Evolutionary conservation across 2,797 vertebrate species (phyloP).

Genomic region (Sebastes trivittatus): DNA sequence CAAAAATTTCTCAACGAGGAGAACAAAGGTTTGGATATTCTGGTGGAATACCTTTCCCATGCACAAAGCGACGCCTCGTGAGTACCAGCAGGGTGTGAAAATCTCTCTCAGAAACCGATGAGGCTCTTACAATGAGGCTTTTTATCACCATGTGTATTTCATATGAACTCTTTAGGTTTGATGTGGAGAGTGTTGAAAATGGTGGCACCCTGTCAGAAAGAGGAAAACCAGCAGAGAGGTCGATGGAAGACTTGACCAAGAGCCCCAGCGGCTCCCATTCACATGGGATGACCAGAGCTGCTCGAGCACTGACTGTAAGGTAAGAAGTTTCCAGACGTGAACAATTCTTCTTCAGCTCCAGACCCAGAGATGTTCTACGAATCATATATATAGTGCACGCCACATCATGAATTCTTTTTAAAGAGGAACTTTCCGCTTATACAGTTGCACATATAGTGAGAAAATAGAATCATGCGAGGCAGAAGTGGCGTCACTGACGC

Average conservation of each 20-base stretch:
- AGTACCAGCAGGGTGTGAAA: conserved; percentile 48
- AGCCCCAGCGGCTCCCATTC: conserved; percentile 75
- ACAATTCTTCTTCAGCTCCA: too few relatives aligned
- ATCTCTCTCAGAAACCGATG: background rate
- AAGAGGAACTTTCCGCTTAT: background rate
- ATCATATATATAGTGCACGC: background rate
- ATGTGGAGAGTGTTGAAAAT: conserved; percentile 88
- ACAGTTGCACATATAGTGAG: background rate
- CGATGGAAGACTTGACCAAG: conserved; percentile 92
- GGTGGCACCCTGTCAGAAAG: conserved; percentile 84
- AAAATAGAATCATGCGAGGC: background rate
- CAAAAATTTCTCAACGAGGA: conserved; percentile 95
- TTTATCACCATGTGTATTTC: background rate
- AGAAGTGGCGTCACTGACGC: background rate
- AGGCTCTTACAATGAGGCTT: rapidly evolving
- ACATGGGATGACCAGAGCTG: conserved; percentile 80
- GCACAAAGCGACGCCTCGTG: conserved; percentile 91
- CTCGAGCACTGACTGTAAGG: conserved; percentile 91
- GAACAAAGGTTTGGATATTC: conserved; percentile 92
- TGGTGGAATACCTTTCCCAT: conserved; percentile 94
- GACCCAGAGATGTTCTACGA: background rate
- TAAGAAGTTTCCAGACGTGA: conserved; percentile 60
- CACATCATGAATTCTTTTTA: background rate
- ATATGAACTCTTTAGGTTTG: conserved; percentile 80
- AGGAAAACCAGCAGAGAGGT: conserved; percentile 84